Conservation (phyloP, 1,140 invertebrate genomes). For the Nasonia longicornis region DNA sequence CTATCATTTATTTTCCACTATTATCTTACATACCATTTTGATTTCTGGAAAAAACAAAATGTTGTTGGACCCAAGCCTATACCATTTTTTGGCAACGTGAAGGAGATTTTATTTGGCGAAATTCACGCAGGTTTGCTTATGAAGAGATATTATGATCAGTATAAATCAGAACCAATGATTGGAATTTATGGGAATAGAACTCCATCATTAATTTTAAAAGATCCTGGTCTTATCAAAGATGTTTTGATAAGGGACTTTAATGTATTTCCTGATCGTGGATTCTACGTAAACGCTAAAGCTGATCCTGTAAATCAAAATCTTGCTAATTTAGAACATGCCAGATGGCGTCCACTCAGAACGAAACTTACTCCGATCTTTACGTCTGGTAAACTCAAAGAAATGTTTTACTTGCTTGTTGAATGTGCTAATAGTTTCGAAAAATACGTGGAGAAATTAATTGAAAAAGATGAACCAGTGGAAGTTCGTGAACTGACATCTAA, state of each 20-base stretch:
- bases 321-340: constrained; percentile 57
- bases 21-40: constrained; percentile 45
- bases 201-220: constrained; percentile 48
- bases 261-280: constrained; percentile 49
- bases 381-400: constrained; percentile 67
- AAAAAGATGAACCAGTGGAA: constrained; percentile 58
- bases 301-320: constrained; percentile 60
- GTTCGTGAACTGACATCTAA: constrained; percentile 58
- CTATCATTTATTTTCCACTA: constrained; percentile 47
- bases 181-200: constrained; percentile 48
- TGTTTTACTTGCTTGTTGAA: constrained; percentile 65
- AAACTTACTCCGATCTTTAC: constrained; percentile 69
- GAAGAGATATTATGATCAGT: constrained; percentile 49
- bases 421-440: constrained; percentile 62
- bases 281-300: constrained; percentile 53
- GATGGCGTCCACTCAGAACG: constrained; percentile 69
- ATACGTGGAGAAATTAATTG: constrained; percentile 44
- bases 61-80: constrained; percentile 50
- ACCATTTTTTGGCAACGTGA: constrained; percentile 48
- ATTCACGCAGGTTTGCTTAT: constrained; percentile 46
- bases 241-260: constrained; percentile 52
- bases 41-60: constrained; percentile 60
- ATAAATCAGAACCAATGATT: constrained; percentile 49
- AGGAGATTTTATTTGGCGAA: constrained; percentile 45
- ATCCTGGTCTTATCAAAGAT: constrained; percentile 50